These are phyloP conservation scores for Zaprionus taronus DNA, from an alignment of 1,140 invertebrate genomes.

Conservation along the genomic window DNA sequence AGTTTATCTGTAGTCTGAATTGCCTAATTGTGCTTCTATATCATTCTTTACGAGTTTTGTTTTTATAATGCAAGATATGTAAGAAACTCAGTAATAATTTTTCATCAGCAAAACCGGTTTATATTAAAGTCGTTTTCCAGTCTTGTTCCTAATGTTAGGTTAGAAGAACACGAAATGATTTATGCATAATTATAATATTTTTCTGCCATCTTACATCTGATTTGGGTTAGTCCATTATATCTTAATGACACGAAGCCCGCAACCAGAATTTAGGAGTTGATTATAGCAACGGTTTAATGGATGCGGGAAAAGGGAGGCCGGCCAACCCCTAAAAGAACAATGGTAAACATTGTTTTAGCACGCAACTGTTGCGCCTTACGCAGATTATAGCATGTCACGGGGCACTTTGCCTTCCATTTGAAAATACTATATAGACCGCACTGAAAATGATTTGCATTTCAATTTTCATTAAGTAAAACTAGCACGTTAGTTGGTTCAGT, in stretches of 20 bases:
- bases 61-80: not conserved
- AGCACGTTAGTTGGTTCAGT: slow-evolving; percentile 25
- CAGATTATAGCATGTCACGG: slow-evolving; percentile 25
- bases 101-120: not conserved
- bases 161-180: not conserved
- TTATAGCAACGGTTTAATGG: not conserved
- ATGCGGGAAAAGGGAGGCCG: not conserved
- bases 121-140: not conserved
- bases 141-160: not conserved
- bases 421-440: not conserved
- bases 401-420: slow-evolving; percentile 6
- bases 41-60: not conserved
- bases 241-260: not conserved
- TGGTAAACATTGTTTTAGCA: slow-evolving; percentile 16
- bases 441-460: slow-evolving; percentile 21
- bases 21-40: not conserved
- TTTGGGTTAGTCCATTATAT: not conserved
- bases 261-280: not conserved
- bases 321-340: slow-evolving; percentile 7
- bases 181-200: not conserved
- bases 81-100: not conserved
- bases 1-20: not conserved
- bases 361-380: slow-evolving; percentile 45
- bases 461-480: slow-evolving; percentile 33
- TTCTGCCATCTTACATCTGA: not conserved